Evolutionary conservation across 2,113 vertebrate species (phyloP).

Genomic region (Trogon melanurus): DNA sequence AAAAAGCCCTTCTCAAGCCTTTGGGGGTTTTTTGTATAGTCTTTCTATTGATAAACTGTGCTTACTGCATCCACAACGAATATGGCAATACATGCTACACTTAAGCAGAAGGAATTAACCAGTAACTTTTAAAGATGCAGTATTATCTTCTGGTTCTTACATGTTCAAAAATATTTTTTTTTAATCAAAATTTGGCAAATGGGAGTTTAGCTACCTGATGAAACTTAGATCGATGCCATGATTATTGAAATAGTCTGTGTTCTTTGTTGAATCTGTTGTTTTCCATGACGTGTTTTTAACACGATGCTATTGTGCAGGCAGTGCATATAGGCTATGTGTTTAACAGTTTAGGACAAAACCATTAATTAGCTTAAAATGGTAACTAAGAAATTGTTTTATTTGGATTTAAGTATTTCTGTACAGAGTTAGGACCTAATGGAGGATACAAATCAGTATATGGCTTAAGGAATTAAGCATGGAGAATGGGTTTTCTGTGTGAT

Average conservation of each 20-base stretch:
- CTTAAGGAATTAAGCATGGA: slow-evolving; percentile 42
- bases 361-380: slow-evolving; percentile 35
- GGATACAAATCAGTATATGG: slow-evolving; percentile 9
- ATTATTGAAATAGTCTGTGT: background rate
- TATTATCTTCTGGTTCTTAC: slow-evolving; percentile 61
- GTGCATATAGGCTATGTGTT: slow-evolving; percentile 14
- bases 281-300: slow-evolving; percentile 25
- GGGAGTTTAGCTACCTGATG: background rate
- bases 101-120: slow-evolving; percentile 59
- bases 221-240: background rate
- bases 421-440: slow-evolving; percentile 36
- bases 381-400: slow-evolving; percentile 25
- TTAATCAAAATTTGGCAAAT: background rate
- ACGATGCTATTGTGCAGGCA: slow-evolving; percentile 40
- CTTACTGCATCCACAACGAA: slow-evolving; percentile 72
- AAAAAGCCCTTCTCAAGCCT: slow-evolving; percentile 71
- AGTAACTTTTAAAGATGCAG: slow-evolving; percentile 75
- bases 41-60: slow-evolving; percentile 60
- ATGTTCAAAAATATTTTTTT: background rate
- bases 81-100: slow-evolving; percentile 64
- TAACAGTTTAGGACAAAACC: slow-evolving; percentile 20
- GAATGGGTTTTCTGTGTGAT: slow-evolving; percentile 64
- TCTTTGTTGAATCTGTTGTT: slow-evolving; percentile 34
- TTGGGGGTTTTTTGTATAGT: slow-evolving; percentile 56
- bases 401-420: slow-evolving; percentile 23